Evolutionary conservation across 2,888 invertebrate genomes (phyloP).

Genomic region (Pycnomerus fuliginosus): DNA sequence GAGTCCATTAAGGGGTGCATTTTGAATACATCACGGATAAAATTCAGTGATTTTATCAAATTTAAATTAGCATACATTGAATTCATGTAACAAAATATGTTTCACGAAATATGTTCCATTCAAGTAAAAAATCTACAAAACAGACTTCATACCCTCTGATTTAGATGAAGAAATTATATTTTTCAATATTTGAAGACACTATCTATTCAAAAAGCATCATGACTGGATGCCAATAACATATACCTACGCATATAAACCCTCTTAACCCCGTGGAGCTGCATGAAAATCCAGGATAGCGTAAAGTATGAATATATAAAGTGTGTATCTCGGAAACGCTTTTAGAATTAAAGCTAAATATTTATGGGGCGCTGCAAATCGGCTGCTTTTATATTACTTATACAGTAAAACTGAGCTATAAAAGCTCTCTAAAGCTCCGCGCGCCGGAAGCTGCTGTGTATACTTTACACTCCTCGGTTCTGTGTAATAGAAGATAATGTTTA

Average conservation of each 20-base stretch:
- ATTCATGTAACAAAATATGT: too few relatives aligned
- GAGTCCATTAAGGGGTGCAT: constrained; percentile 21
- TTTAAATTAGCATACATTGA: constrained; percentile 26
- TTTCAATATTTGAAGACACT: too few relatives aligned
- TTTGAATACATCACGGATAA: constrained; percentile 18
- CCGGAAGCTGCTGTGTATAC: constrained; percentile 48
- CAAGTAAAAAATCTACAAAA: too few relatives aligned
- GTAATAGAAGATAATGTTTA: constrained; percentile 56
- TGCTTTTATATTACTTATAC: constrained; percentile 56
- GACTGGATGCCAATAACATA: too few relatives aligned
- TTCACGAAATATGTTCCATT: too few relatives aligned
- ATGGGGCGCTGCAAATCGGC: constrained; percentile 55
- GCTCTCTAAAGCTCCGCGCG: constrained; percentile 48
- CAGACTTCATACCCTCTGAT: too few relatives aligned
- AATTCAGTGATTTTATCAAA: constrained; percentile 27
- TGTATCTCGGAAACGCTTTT: constrained; percentile 53
- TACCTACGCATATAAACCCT: too few relatives aligned
- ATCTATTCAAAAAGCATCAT: too few relatives aligned
- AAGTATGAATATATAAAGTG: constrained; percentile 52
- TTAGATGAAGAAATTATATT: too few relatives aligned
- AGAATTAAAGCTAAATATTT: constrained; percentile 56
- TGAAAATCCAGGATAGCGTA: constrained; percentile 31
- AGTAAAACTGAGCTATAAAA: constrained; percentile 54
- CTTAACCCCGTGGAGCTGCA: too few relatives aligned
- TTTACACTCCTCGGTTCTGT: constrained; percentile 51